These are phyloP conservation scores for Acrossocheilus fasciatus DNA, from an alignment of 2,797 vertebrate genomes.

Conservation along the genomic window DNA sequence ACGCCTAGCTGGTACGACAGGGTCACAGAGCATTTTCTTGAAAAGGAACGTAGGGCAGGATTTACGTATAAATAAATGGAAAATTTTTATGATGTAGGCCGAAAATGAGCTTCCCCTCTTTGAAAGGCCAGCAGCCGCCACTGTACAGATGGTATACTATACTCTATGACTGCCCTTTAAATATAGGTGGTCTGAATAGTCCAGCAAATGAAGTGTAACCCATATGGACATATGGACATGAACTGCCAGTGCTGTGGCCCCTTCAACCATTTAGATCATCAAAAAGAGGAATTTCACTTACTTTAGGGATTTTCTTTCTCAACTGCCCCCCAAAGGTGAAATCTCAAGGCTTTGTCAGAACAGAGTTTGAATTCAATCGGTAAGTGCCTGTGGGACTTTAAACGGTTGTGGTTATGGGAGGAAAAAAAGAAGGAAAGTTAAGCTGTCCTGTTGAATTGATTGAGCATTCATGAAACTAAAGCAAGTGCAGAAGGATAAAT, in stretches of 20 bases:
- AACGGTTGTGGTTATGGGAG: slow-evolving; percentile 75
- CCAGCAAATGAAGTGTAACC: slow-evolving; percentile 27
- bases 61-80: too few species aligned
- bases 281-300: slow-evolving; percentile 56
- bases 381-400: slow-evolving; percentile 79
- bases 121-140: too few species aligned
- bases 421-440: slow-evolving; percentile 75
- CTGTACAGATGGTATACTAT: neutral
- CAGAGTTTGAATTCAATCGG: slow-evolving; percentile 76
- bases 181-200: neutral
- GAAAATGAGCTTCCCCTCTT: too few species aligned
- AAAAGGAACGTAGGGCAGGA: too few species aligned
- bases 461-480: slow-evolving; percentile 86
- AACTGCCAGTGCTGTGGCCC: slow-evolving; percentile 47
- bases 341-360: slow-evolving; percentile 73
- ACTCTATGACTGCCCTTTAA: neutral
- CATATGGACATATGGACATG: slow-evolving; percentile 35
- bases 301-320: slow-evolving; percentile 62
- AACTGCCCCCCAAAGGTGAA: slow-evolving; percentile 77
- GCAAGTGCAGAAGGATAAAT: slow-evolving; percentile 80
- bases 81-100: too few species aligned
- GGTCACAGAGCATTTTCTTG: too few species aligned
- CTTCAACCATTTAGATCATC: slow-evolving; percentile 57
- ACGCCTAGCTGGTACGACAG: too few species aligned
- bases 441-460: slow-evolving; percentile 86